These are phyloP conservation scores for Salminus brasiliensis DNA, from an alignment of 2,113 vertebrate species.

Conservation along the genomic window DNA sequence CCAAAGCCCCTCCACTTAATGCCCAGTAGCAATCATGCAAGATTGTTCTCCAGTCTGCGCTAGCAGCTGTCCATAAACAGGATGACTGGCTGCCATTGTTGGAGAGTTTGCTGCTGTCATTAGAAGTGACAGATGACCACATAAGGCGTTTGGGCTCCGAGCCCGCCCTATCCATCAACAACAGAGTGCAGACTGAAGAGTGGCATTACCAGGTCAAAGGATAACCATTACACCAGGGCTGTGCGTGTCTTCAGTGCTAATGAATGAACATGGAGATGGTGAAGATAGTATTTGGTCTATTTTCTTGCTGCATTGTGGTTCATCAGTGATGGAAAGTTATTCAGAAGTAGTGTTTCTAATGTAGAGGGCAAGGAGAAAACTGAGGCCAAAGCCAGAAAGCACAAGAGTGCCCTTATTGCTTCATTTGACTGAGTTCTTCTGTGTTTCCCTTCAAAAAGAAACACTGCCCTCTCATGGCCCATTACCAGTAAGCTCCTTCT, in stretches of 20 bases:
- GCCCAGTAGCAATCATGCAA: conserved; percentile 25
- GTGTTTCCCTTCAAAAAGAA: not conserved
- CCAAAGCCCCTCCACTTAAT: conserved; percentile 22
- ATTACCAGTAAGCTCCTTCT: not conserved
- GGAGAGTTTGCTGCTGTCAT: conserved; percentile 21
- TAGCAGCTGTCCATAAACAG: conserved; percentile 36
- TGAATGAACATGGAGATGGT: not conserved
- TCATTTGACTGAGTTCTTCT: not conserved
- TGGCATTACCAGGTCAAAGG: conserved; percentile 24
- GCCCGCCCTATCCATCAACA: conserved; percentile 23
- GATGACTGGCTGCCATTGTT: conserved; percentile 10
- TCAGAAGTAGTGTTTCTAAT: not conserved
- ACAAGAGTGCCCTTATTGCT: not conserved
- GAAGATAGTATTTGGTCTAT: not conserved
- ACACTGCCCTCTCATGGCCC: conserved; percentile 35
- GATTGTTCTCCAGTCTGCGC: conserved; percentile 9
- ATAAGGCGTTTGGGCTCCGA: conserved; percentile 22
- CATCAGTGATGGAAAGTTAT: not conserved
- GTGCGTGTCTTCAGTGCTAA: not conserved
- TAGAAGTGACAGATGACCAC: conserved; percentile 32
- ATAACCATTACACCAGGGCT: not conserved
- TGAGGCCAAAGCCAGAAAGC: not conserved
- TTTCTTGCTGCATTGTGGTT: not conserved
- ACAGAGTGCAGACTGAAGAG: not conserved
- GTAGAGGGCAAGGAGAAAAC: not conserved